Base-by-base conservation (phyloP, 2,888 invertebrate genomes). In the Amphiduros pacificus region DNA sequence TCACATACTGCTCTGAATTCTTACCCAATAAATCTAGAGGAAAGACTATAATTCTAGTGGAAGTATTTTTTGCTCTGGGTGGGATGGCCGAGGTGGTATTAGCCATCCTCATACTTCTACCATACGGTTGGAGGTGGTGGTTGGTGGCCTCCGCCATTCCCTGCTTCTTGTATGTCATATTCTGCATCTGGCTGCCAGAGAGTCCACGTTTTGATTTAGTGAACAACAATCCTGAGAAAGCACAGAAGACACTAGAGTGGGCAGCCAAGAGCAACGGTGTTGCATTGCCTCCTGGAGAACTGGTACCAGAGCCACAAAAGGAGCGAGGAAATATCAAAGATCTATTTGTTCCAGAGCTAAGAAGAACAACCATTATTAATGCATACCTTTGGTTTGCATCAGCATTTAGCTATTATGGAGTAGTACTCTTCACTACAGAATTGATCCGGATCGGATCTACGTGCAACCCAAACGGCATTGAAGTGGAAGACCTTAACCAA, bases 21-120 rank as follows among this genome's bases (percentile, higher is more conserved):
- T 41, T 55, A 1, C 55, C 55, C 9, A 24, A 22, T 2, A 55
- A 55, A 55, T 26, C 55, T 14, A 20, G 55, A 14, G 55, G 55
- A 22, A 36, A 40, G 27, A 11, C 40, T 11, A 55, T 55, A 36
- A 55, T 55, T 22, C 17, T 55, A 40, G 41, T 55, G 11, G 55
- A 55, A 41, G 55, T 55, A 41, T 24, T 58, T 6, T 58, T 50
- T 50, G 58, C 51, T 24, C 31, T 58, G 27, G 58, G 58, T n/a
- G 50, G 51, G 9, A 58, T 51, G 51, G 17, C 50, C 26, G 41
- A 41, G n/a, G 50, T 50, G 1, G 24, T 58, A 2, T 36, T 58
- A 2, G 58, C 58, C 17, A 51, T 51, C 9, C 32, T 58, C 6
- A 2, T 58, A 4, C 36, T 58, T 6, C 49, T 32, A 20, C 31